Percentiles rank a stretch among this genome's conserved stretches.
These are phyloP conservation scores for Antheraea pernyi DNA, from an alignment of 1,140 invertebrate species.

Conservation along the genomic window DNA sequence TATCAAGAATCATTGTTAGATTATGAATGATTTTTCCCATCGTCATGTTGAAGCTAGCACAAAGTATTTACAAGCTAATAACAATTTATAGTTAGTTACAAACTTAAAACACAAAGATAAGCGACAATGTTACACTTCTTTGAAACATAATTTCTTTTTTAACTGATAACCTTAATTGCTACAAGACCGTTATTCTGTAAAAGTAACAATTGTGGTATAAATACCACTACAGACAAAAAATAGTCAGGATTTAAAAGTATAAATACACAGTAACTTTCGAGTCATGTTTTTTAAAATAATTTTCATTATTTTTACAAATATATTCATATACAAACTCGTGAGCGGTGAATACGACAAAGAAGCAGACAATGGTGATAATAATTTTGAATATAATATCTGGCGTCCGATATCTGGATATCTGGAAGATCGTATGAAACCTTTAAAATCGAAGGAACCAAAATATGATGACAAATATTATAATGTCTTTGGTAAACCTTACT, in stretches of 20 bases:
- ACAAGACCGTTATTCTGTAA: not conserved
- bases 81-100: not conserved
- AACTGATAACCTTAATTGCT: conserved; percentile 9
- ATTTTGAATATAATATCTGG: not conserved
- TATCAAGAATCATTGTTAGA: not conserved
- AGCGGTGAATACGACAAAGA: conserved; percentile 2
- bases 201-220: not conserved
- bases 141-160: not conserved
- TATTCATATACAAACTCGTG: not conserved
- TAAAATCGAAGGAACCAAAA: conserved; percentile 26
- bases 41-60: not conserved
- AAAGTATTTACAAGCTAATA: not conserved
- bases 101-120: not conserved
- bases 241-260: not conserved
- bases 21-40: not conserved
- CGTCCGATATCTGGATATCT: conserved; percentile 11
- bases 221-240: not conserved
- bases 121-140: conserved; percentile 3
- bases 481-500: conserved; percentile 19
- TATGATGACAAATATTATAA: conserved; percentile 20
- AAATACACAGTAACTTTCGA: not conserved
- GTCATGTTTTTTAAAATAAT: conserved; percentile 6
- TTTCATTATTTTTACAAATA: not conserved
- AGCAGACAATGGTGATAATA: not conserved
- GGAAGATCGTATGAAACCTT: conserved; percentile 20